Conservation (phyloP, 2,797 vertebrate genomes). For the Rousettus madagascariensis region DNA sequence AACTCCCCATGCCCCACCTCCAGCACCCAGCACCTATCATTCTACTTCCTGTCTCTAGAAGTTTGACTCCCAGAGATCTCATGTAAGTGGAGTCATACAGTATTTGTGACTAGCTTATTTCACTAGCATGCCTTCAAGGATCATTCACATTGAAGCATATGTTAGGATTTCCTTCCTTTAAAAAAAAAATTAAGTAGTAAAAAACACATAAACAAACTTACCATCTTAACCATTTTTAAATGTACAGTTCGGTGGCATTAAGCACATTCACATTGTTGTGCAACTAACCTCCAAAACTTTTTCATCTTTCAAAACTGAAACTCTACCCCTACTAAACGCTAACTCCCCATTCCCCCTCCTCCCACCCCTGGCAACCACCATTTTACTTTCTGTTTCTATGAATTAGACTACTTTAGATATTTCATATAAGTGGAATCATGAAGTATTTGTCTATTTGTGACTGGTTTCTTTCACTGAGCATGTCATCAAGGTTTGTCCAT, state of each 20-base stretch:
- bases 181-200: background rate
- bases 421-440: background rate
- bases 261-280: background rate
- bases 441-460: background rate
- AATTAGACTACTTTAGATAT: background rate
- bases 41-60: background rate
- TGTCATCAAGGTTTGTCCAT: background rate
- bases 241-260: background rate
- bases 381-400: background rate
- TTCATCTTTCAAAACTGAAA: background rate
- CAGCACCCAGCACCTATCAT: background rate
- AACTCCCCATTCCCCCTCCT: background rate
- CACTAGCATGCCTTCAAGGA: background rate
- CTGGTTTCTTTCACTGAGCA: background rate
- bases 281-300: background rate
- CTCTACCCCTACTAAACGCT: background rate
- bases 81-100: fast-evolving
- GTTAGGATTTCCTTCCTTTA: background rate
- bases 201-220: background rate
- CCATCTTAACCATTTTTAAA: background rate
- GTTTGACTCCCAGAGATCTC: background rate
- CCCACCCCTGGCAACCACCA: background rate
- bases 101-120: background rate
- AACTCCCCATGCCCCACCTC: background rate
- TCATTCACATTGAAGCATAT: background rate